Percentiles rank a stretch among this genome's conserved stretches.
Evolutionary conservation across 2,888 invertebrate species (phyloP).

Genomic region (Drosophila meridiana): DNA sequence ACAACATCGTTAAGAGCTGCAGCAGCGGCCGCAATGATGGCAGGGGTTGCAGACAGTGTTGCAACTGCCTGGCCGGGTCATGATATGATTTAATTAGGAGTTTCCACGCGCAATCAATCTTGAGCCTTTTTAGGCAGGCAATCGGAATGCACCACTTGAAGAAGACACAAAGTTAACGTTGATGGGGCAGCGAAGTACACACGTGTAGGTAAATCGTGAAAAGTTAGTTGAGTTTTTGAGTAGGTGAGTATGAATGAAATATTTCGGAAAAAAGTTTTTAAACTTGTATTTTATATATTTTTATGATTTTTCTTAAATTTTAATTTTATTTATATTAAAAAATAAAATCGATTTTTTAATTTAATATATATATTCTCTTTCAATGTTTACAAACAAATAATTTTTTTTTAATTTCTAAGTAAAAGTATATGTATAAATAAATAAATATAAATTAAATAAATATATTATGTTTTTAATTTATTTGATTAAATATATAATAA

Average conservation of each 20-base stretch:
- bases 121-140: slow-evolving; percentile 52
- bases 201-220: slow-evolving; percentile 20
- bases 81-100: slow-evolving; percentile 83
- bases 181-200: slow-evolving; percentile 18
- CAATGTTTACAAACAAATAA: too few species aligned
- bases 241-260: neutral
- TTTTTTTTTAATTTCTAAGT: too few species aligned
- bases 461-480: too few species aligned
- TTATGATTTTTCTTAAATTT: neutral
- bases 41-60: slow-evolving; percentile 13
- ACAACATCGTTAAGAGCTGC: slow-evolving; percentile 70
- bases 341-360: neutral
- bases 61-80: slow-evolving; percentile 25
- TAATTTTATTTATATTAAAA: neutral
- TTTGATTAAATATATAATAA: too few species aligned
- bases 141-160: slow-evolving; percentile 48
- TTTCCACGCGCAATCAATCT: slow-evolving; percentile 83
- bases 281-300: neutral
- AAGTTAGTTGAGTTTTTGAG: neutral
- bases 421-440: too few species aligned
- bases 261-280: neutral
- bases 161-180: slow-evolving; percentile 12
- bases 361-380: neutral
- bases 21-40: neutral
- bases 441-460: too few species aligned